Conservation (phyloP, 2,888 invertebrate species). For the Synanthedon andrenaeformis region DNA sequence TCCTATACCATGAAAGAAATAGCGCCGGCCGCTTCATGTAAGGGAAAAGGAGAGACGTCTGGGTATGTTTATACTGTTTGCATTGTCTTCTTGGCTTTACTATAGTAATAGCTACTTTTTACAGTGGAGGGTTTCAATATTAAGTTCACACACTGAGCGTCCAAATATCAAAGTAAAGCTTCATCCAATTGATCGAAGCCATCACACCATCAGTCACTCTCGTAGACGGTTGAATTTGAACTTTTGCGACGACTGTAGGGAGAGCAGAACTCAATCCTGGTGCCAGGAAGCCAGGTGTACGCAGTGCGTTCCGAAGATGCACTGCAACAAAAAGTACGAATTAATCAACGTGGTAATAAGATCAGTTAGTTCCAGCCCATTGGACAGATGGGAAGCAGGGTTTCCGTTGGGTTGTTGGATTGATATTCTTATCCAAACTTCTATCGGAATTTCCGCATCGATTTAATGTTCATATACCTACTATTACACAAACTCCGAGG, state of each 20-base stretch:
- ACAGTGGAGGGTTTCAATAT: neutral
- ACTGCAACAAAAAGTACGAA: constrained; percentile 36
- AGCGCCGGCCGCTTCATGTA: no score
- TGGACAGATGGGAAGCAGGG: neutral
- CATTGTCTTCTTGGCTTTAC: no score
- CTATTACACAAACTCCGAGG: no score
- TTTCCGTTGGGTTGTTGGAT: neutral
- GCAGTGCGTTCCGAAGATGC: constrained; percentile 66
- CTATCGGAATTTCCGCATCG: no score
- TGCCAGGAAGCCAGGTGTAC: constrained; percentile 66
- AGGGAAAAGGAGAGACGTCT: no score
- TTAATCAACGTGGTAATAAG: neutral
- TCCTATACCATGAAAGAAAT: no score
- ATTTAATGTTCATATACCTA: no score
- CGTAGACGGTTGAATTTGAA: constrained; percentile 61
- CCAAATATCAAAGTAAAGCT: constrained; percentile 40
- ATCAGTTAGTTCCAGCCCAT: neutral
- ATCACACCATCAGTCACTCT: constrained; percentile 63
- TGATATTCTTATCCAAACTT: no score
- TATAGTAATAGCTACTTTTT: neutral
- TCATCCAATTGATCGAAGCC: constrained; percentile 56
- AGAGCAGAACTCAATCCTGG: constrained; percentile 58
- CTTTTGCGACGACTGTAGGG: constrained; percentile 55
- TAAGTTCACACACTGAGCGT: constrained; percentile 1
- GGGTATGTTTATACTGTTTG: no score